Percentiles rank a stretch among this genome's conserved stretches.
phyloP scores from a whole-genome alignment of 2,797 vertebrate genomes.

The Eulemur coronatus region DNA sequence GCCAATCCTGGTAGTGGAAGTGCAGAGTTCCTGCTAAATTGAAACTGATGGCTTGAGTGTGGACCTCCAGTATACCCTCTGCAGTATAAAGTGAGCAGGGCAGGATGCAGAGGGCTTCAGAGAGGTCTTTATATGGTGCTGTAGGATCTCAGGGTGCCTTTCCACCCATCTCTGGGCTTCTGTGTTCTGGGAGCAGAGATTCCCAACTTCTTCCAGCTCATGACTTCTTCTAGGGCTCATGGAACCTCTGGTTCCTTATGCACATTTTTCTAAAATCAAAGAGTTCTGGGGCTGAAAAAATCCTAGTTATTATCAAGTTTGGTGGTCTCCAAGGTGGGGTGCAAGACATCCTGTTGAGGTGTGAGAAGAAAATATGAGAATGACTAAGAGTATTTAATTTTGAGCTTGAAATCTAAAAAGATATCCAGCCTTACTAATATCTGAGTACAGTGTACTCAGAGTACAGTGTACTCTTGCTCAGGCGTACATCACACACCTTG shows the following conservation, averaged over 20 bases:
- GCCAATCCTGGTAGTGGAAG: neutral
- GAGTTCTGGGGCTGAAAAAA: neutral
- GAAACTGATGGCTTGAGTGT: neutral
- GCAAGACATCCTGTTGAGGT: too few species aligned
- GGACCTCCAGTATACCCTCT: neutral
- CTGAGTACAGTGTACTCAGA: too few species aligned
- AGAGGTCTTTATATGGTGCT: neutral
- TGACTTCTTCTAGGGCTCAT: neutral
- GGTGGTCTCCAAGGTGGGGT: neutral
- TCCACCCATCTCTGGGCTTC: neutral
- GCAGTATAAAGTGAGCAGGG: too few species aligned
- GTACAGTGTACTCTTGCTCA: neutral
- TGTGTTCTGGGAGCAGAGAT: neutral
- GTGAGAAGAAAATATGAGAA: neutral
- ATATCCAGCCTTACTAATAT: neutral
- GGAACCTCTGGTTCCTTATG: neutral
- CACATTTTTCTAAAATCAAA: neutral
- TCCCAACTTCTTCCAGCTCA: neutral
- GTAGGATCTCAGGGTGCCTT: neutral
- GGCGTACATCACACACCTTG: neutral
- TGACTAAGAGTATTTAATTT: neutral
- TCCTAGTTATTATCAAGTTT: neutral
- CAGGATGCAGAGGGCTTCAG: neutral
- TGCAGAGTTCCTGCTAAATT: neutral
- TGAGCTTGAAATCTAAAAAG: neutral